phyloP scores from a whole-genome alignment of 2,888 invertebrate species.

The Drosophila paucipuncta region DNA sequence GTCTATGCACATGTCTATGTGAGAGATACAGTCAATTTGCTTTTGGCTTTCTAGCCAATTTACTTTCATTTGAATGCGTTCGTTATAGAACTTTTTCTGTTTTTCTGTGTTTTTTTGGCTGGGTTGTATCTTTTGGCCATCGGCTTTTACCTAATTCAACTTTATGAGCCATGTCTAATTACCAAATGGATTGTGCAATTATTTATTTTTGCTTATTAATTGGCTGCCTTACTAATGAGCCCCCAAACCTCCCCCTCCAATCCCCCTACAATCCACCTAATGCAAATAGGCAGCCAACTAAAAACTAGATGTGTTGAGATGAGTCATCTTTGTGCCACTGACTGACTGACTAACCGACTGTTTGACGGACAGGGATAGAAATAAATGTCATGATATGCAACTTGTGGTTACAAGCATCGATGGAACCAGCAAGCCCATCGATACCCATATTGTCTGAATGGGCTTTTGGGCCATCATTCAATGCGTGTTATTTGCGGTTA shows the following conservation, averaged over 20 bases:
- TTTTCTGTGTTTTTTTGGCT: constrained; percentile 10
- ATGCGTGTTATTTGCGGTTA: constrained; percentile 68
- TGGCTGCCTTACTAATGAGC: constrained; percentile 72
- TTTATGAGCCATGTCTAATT: constrained; percentile 84
- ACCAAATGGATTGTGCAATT: constrained; percentile 83
- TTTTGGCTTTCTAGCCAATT: constrained; percentile 71
- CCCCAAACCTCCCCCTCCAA: background rate
- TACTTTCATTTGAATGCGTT: constrained; percentile 73
- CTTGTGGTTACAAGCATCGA: constrained; percentile 46
- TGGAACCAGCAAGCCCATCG: constrained; percentile 5
- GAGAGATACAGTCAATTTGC: constrained; percentile 70
- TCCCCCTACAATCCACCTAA: constrained; percentile 1
- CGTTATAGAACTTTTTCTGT: constrained; percentile 35
- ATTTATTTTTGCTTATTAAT: constrained; percentile 78
- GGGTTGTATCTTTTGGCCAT: constrained; percentile 54
- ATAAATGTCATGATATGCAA: constrained; percentile 60
- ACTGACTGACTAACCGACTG: constrained; percentile 23
- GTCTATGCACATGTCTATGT: background rate
- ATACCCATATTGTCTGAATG: constrained; percentile 28
- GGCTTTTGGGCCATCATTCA: constrained; percentile 37
- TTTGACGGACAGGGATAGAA: constrained; percentile 20
- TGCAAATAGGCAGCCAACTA: constrained; percentile 15
- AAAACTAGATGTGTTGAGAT: constrained; percentile 37
- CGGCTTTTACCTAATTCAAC: constrained; percentile 71
- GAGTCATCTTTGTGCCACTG: constrained; percentile 31